phyloP scores from a whole-genome alignment of 2,888 invertebrate genomes.

The Cantharis rustica region DNA sequence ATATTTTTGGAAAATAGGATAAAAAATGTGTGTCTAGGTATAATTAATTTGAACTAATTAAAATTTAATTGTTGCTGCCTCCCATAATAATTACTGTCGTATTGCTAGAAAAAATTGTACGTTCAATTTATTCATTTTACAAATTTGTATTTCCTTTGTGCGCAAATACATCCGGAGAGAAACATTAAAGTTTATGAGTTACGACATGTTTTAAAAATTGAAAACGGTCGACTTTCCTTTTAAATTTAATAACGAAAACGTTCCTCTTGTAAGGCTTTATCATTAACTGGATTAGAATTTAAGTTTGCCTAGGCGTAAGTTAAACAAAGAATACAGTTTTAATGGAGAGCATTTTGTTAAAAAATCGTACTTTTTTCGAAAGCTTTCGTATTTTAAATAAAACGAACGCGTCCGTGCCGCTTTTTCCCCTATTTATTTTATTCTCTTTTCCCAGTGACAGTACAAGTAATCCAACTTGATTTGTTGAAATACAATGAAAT shows the following conservation, averaged over 20 bases:
- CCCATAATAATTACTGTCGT: neutral
- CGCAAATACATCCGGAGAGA: slow-evolving; percentile 13
- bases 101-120: neutral
- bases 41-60: neutral
- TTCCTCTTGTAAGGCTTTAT: neutral
- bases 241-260: neutral
- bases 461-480: slow-evolving; percentile 23
- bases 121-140: slow-evolving; percentile 3
- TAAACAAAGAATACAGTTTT: neutral
- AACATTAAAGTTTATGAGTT: slow-evolving; percentile 16
- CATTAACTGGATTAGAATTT: neutral
- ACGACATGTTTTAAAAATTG: slow-evolving; percentile 19
- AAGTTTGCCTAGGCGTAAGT: neutral
- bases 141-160: slow-evolving; percentile 25
- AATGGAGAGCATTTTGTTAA: neutral
- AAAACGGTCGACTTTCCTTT: slow-evolving; percentile 16
- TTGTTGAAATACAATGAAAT: slow-evolving; percentile 17
- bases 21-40: neutral
- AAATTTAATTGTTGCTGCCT: neutral
- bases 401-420: slow-evolving; percentile 1
- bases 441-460: slow-evolving; percentile 5
- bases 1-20: neutral
- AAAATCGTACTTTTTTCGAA: neutral
- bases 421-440: slow-evolving; percentile 23
- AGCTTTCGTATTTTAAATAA: neutral